Percentiles rank a stretch among this genome's conserved stretches.
These are phyloP conservation scores for Synergus umbraculus DNA, from an alignment of 2,888 invertebrate species.

Conservation along the genomic window DNA sequence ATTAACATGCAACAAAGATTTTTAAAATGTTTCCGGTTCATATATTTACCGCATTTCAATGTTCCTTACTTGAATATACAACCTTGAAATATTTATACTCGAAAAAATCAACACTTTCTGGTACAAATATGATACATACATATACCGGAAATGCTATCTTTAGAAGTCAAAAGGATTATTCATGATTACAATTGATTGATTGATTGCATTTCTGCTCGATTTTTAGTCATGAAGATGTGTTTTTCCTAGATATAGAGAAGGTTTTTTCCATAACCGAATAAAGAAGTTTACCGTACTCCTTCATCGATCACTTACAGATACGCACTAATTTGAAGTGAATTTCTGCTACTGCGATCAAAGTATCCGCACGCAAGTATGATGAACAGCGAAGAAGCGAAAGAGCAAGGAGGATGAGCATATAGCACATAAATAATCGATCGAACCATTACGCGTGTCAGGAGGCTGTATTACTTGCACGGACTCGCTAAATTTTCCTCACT, in stretches of 20 bases:
- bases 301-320: conserved; percentile 17
- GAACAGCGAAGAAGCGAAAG: conserved; percentile 29
- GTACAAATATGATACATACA: background rate
- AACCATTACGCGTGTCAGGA: conserved; percentile 30
- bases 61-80: background rate
- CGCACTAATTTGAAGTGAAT: conserved; percentile 35
- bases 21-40: background rate
- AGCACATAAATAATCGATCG: conserved; percentile 44
- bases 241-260: background rate
- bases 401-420: conserved; percentile 32
- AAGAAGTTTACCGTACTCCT: background rate
- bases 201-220: background rate
- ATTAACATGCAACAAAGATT: conserved; percentile 12
- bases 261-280: conserved; percentile 14
- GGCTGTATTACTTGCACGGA: conserved; percentile 43
- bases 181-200: background rate
- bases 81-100: background rate
- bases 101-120: background rate
- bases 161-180: background rate
- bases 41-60: background rate
- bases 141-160: background rate
- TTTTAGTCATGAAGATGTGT: background rate
- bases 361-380: conserved; percentile 16
- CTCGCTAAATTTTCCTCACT: conserved; percentile 36
- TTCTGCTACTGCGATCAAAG: conserved; percentile 34